A percentile compares a stretch with the other conserved stretches of the same genome.
These are phyloP conservation scores for Gambusia affinis DNA, from an alignment of 2,113 vertebrate species.

Conservation along the genomic window DNA sequence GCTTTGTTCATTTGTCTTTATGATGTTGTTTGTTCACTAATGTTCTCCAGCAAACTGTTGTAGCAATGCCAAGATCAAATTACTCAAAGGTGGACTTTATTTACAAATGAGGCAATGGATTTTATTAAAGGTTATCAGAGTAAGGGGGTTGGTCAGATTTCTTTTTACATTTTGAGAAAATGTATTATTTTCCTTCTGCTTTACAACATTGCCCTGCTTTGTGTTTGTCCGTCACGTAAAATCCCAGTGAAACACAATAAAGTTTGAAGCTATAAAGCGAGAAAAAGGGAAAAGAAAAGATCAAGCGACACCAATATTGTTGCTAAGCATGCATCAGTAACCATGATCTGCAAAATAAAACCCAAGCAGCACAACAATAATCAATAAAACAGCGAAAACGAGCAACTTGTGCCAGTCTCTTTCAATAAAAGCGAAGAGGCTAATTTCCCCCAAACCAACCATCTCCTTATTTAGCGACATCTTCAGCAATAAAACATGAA, in stretches of 20 bases:
- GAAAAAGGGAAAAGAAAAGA: neutral
- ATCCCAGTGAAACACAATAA: neutral
- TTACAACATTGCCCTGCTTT: neutral
- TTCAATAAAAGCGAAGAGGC: neutral
- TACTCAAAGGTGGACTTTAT: neutral
- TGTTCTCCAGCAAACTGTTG: no score
- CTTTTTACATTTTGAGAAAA: neutral
- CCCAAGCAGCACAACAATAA: neutral
- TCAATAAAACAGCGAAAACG: neutral
- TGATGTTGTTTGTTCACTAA: no score
- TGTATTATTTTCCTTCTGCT: neutral
- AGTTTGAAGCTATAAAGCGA: no score
- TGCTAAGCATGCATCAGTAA: neutral
- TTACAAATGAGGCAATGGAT: neutral
- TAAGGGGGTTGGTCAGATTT: neutral
- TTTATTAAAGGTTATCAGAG: neutral
- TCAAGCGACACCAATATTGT: neutral
- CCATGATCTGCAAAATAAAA: neutral
- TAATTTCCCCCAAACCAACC: slow-evolving; percentile 2
- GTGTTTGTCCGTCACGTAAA: neutral
- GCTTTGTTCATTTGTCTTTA: no score
- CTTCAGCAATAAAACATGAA: slow-evolving; percentile 25
- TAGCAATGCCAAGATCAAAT: neutral
- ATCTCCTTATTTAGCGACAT: slow-evolving; percentile 19
- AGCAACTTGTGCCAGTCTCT: neutral